Evolutionary conservation across 2,797 vertebrate genomes (phyloP).

Genomic region (Microcaecilia unicolor): DNA sequence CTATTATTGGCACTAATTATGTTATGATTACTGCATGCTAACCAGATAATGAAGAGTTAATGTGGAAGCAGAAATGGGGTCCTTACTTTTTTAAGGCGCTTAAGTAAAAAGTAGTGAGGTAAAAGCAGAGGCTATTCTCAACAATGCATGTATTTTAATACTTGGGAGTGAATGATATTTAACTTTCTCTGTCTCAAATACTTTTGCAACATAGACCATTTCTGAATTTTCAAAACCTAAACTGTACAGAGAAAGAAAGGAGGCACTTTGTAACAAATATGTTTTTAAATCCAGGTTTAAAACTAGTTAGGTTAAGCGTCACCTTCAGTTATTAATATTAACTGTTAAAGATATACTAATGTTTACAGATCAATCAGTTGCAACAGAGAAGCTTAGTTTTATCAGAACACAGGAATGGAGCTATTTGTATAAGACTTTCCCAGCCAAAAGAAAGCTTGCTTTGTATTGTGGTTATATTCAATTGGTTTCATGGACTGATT

Average conservation of each 20-base stretch:
- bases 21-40: no score
- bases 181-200: no score
- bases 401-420: not conserved
- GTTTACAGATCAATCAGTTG: conserved; percentile 3
- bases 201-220: no score
- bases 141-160: no score
- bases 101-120: no score
- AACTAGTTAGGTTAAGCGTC: conserved; percentile 15
- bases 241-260: conserved; percentile 37
- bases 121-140: no score
- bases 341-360: conserved; percentile 17
- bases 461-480: conserved; percentile 3
- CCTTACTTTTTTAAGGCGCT: no score
- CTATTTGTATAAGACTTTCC: conserved; percentile 29
- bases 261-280: conserved; percentile 14
- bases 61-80: no score
- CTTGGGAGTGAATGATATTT: no score
- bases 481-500: not conserved
- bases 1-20: no score
- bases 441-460: conserved; percentile 14
- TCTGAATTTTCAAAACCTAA: no score
- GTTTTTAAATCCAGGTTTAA: conserved; percentile 18
- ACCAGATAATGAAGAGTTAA: no score
- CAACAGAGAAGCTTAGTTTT: conserved; percentile 18
- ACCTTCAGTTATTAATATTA: conserved; percentile 25